Base-by-base conservation (phyloP, 2,888 invertebrate species). In the Zonitis immaculata region DNA sequence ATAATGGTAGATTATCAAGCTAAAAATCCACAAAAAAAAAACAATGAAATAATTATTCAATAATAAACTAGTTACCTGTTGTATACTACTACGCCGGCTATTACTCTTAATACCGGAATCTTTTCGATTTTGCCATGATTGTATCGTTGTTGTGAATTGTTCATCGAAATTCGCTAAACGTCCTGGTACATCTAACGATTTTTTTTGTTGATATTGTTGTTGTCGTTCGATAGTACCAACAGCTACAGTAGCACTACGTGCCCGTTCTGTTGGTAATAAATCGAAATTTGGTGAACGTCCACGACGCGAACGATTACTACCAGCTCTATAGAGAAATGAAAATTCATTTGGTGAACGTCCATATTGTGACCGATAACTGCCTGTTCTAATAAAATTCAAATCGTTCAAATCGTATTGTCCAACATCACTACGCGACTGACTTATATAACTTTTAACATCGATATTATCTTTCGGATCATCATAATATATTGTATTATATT, bases 61-160 rank as follows among this genome's bases (percentile, higher is more conserved):
- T n/a, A n/a, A n/a, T n/a, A n/a, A n/a, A n/a, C 6, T 25, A 9
- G 8, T 57, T 63, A 91, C 90, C 83, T 91, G 90, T 65, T 89
- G 90, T 71, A 91, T 90, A 70, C 91, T 91, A 65, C 91, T 91
- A 54, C 91, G 80, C 3, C 91, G 80, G 64, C 91, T 91, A 51
- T 88, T 90, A 72, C 91, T 91, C 64, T 88, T 82, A 54, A 92
- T 92, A 9, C 92, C 92, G 1, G 91, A 92, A 74, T 92, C 92
- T 75, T 92, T 92, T 52, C 92, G 82, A 64, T 91, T 91, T 66
- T 89, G 89, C 2, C 89, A 88, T 0, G 87, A 85, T 58, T 87
- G 87, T 52, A 86, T 81, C 72, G 88, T 88, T 54, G 87, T 81
- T 73, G 88, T 88, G 59, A 87, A 77, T 51, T 84, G 80, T 69